Conservation (phyloP, 2,113 vertebrate species). For the Tauraco erythrolophus region DNA sequence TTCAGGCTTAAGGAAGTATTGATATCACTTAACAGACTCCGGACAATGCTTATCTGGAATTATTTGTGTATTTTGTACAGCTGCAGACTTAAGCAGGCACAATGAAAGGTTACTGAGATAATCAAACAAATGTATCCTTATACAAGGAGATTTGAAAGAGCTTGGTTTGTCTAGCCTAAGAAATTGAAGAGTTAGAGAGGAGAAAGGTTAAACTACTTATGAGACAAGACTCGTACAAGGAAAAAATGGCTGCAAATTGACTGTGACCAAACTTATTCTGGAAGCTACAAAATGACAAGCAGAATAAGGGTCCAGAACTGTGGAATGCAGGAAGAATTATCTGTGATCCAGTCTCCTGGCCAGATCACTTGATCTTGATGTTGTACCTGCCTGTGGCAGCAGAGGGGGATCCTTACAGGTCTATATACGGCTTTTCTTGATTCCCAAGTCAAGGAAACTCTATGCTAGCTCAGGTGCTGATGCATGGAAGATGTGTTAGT, state of each 20-base stretch:
- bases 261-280: not conserved
- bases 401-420: not conserved
- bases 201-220: conserved; percentile 6
- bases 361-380: not conserved
- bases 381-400: not conserved
- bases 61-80: not conserved
- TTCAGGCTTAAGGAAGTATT: not conserved
- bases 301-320: not conserved
- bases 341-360: too few species aligned
- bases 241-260: not conserved
- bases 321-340: not conserved
- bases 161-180: not conserved
- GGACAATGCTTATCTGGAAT: not conserved
- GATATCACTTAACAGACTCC: not conserved
- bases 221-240: not conserved
- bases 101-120: not conserved
- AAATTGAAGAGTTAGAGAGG: not conserved
- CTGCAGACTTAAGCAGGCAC: not conserved
- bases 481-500: not conserved
- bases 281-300: not conserved
- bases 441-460: not conserved
- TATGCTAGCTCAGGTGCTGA: not conserved
- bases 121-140: not conserved
- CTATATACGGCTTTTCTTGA: rapidly evolving
- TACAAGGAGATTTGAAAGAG: not conserved